Evolutionary conservation across 2,113 vertebrate species (phyloP).

Genomic region (Cyanocitta stelleri): DNA sequence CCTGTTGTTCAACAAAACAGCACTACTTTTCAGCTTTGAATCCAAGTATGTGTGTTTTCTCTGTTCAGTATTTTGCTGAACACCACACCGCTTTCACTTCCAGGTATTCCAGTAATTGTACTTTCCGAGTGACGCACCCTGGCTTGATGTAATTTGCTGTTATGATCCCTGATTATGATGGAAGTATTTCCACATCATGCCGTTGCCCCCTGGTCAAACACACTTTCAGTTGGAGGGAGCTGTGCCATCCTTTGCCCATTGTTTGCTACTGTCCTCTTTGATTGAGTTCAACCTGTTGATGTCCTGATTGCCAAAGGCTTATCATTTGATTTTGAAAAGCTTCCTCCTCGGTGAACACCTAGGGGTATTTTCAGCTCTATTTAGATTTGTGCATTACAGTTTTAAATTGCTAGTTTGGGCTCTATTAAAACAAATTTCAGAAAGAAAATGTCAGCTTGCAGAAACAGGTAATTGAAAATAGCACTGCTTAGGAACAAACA

Average conservation of each 20-base stretch:
- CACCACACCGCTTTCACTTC: background rate
- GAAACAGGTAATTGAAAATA: slow-evolving; percentile 41
- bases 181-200: background rate
- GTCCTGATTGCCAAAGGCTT: background rate
- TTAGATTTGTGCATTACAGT: slow-evolving; percentile 26
- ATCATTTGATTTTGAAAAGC: slow-evolving; percentile 40
- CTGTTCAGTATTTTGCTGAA: background rate
- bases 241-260: background rate
- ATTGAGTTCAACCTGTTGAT: slow-evolving; percentile 5
- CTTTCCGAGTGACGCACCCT: background rate
- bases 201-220: background rate
- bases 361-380: slow-evolving; percentile 7
- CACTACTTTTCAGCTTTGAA: background rate
- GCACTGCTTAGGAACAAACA: background rate
- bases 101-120: background rate
- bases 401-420: slow-evolving; percentile 37
- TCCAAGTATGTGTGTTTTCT: background rate
- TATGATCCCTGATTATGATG: background rate
- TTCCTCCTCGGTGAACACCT: background rate
- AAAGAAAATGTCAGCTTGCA: slow-evolving; percentile 40
- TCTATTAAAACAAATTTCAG: slow-evolving; percentile 48
- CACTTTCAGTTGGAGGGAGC: background rate
- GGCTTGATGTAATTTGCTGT: background rate
- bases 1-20: background rate
- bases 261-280: background rate